These are phyloP conservation scores for Ceraclea dissimilis DNA, from an alignment of 2,888 invertebrate genomes.

Conservation along the genomic window DNA sequence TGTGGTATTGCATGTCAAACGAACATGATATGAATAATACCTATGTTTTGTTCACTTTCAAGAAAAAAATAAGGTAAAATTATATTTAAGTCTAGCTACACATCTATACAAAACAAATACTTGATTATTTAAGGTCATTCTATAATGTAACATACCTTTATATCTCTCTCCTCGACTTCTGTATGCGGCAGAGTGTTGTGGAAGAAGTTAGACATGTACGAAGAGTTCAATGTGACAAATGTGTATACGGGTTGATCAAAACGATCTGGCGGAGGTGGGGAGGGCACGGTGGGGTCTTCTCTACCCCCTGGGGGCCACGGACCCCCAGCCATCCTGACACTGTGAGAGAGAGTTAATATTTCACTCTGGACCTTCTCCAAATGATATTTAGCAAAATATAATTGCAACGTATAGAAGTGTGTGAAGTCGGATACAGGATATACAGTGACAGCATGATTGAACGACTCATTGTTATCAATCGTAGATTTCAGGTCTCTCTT, in stretches of 20 bases:
- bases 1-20: too few species aligned
- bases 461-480: slow-evolving; percentile 36
- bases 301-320: slow-evolving; percentile 24
- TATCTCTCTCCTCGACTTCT: slow-evolving; percentile 61
- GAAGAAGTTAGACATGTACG: slow-evolving; percentile 75
- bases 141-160: slow-evolving; percentile 40
- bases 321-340: slow-evolving; percentile 9
- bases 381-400: slow-evolving; percentile 56
- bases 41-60: too few species aligned
- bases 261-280: slow-evolving; percentile 32
- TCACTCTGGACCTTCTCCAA: slow-evolving; percentile 37
- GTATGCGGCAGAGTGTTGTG: slow-evolving; percentile 58
- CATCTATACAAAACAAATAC: too few species aligned
- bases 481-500: slow-evolving; percentile 41
- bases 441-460: slow-evolving; percentile 54
- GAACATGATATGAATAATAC: too few species aligned
- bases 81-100: too few species aligned
- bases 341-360: slow-evolving; percentile 31
- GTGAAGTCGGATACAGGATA: slow-evolving; percentile 56
- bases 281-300: slow-evolving; percentile 29
- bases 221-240: slow-evolving; percentile 76
- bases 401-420: slow-evolving; percentile 63
- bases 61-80: too few species aligned
- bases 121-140: too few species aligned
- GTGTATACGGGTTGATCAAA: slow-evolving; percentile 74